Base-by-base conservation (phyloP, 2,797 vertebrate species). In the Melanotaenia pygmaea region DNA sequence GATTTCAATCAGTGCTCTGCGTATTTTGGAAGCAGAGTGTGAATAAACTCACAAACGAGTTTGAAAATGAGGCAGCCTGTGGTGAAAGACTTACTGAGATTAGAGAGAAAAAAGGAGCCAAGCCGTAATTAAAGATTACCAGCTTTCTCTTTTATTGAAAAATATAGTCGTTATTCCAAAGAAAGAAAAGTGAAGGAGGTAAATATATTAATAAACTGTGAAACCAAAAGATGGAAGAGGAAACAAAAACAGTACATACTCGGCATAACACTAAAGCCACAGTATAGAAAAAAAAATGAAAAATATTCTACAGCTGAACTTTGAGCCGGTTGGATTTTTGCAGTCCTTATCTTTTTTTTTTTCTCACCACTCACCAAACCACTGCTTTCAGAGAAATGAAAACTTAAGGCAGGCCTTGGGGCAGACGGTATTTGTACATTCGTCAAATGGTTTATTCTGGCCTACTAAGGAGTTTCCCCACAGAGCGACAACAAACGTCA, bases 141-240 rank as follows among this genome's bases (percentile, higher is more conserved):
- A 93, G 84, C 88, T 91, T 92, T 92, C 74, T 89, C 82, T 92
- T 94, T 94, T 94, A 94, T 95, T 95, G 89, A 94, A 94, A 95
- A 95, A 95, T 94, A 94, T 86, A 94, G 83, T 82, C 74, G 90
- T 94, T 94, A 94, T 92, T 93, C 88, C 74, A 90, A 86, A 88
- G 82, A 85, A 45, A 84, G 80, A 59, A 91, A 87, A 82, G 83
- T 65, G 74, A 88, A 65, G 54, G 77, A 64, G 78, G 89, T 87
- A 84, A 91, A 92, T 93, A 93, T 94, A 92, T 93, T 91, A 92
- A 87, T 92, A 90, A 87, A 86, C 78, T 90, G 89, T 88, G 79
- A 89, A 91, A 89, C 74, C 80, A 86, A 84, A 88, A 80, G 64
- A 74, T 60, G 85, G 67, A 84, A 74, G 58, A 78, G 66, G 70